These are phyloP conservation scores for Xiphophorus birchmanni DNA, from an alignment of 2,797 vertebrate genomes.

Conservation along the genomic window DNA sequence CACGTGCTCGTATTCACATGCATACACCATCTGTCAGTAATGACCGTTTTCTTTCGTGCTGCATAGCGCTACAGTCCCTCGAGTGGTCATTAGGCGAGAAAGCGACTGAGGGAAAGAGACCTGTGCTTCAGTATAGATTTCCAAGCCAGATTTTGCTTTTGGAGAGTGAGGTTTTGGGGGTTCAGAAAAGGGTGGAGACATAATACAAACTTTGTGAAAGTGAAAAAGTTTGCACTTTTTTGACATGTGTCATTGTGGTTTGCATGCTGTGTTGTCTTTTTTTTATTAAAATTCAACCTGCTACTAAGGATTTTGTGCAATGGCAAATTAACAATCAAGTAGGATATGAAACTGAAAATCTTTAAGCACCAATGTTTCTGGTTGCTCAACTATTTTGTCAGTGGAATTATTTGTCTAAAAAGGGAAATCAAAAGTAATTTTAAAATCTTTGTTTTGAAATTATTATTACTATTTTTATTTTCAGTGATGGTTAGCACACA, in stretches of 20 bases:
- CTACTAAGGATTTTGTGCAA: slow-evolving; percentile 22
- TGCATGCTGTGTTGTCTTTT: slow-evolving; percentile 21
- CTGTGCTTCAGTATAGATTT: slow-evolving; percentile 58
- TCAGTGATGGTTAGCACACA: slow-evolving; percentile 50
- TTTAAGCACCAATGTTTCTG: neutral
- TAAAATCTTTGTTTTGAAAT: slow-evolving; percentile 27
- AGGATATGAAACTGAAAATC: neutral
- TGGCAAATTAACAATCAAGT: slow-evolving; percentile 8
- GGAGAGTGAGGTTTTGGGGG: slow-evolving; percentile 22
- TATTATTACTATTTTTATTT: slow-evolving; percentile 2
- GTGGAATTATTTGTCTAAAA: neutral
- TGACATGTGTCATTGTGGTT: slow-evolving; percentile 20
- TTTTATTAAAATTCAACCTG: slow-evolving; percentile 34
- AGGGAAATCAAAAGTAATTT: slow-evolving; percentile 10
- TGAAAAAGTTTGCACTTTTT: slow-evolving; percentile 29
- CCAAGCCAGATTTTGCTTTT: slow-evolving; percentile 55
- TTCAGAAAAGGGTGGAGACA: slow-evolving; percentile 47
- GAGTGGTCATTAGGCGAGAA: slow-evolving; percentile 84
- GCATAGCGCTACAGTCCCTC: slow-evolving; percentile 76
- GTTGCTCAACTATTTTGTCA: neutral
- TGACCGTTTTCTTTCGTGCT: slow-evolving; percentile 74
- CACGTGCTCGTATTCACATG: slow-evolving; percentile 29
- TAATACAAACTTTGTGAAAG: slow-evolving; percentile 49
- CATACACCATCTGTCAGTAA: slow-evolving; percentile 81
- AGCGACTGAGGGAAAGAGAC: slow-evolving; percentile 66